Evolutionary conservation across 2,797 vertebrate genomes (phyloP).

Genomic region (Phoebastria nigripes): DNA sequence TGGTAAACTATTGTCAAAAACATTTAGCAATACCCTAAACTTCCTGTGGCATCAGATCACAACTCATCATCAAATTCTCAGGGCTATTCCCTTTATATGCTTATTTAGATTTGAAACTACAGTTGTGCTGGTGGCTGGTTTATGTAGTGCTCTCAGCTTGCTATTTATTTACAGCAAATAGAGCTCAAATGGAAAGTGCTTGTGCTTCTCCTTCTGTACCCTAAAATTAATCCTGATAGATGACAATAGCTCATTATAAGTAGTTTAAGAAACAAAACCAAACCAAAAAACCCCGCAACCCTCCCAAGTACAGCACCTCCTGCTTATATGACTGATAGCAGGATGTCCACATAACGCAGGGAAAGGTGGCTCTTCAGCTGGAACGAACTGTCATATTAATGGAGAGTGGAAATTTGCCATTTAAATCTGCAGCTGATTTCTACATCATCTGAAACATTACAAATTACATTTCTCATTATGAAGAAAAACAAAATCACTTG

Average conservation of each 20-base stretch:
- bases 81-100: background rate
- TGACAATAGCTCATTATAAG: background rate
- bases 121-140: background rate
- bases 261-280: background rate
- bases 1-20: background rate
- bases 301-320: background rate
- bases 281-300: background rate
- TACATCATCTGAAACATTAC: background rate
- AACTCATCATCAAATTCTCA: background rate
- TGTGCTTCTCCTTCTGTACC: background rate
- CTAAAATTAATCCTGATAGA: background rate
- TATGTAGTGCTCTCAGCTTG: background rate
- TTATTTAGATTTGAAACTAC: background rate
- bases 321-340: background rate
- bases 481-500: slow-evolving; percentile 30
- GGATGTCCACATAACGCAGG: background rate
- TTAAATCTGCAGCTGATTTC: slow-evolving; percentile 19
- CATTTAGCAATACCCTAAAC: background rate
- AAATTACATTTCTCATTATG: slow-evolving; percentile 8
- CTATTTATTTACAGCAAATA: background rate
- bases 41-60: background rate
- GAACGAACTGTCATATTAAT: background rate
- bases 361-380: background rate
- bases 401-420: background rate
- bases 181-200: background rate